Evolutionary conservation across 2,113 vertebrate species (phyloP), one percentile per base, ranked within the genome.

Genomic region (Festucalex cinctus): DNA sequence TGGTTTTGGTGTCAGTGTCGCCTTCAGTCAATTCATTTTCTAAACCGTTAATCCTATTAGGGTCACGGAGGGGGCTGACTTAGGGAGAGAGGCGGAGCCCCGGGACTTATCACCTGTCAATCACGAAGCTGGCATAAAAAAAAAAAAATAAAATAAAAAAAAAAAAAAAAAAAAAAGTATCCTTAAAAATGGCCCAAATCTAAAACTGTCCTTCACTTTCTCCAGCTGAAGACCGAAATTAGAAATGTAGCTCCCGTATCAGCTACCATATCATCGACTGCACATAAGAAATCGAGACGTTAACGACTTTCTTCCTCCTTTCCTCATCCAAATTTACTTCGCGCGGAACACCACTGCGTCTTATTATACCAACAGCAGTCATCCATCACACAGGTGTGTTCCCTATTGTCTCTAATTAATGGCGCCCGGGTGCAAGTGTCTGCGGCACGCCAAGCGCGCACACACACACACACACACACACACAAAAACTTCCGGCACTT

Each of bases 401-500:
- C 81, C 74, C 82, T 79, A 81, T 81, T 86, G 80, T 77, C 74
- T 84, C 83, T 86, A 87, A 89, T 84, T 87, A 87, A 89, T 79
- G 86, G 73, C 68, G 63, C 74, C 76, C 76, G 69, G 39, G 56
- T 65, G 68, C 64, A 7, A 61, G 76, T 43, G 35, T 77, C 66
- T 68, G 61, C 66, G 26, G 54, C 6, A 58, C 51, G 17, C 71
- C 75, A 69, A 69, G 71, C 72, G 76, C 80, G 43, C 74, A 70
- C 68, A 77, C 78, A 46, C 9, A 22, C 9, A 32, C n/a, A n/a
- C n/a, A n/a, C n/a, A 48, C 74, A 70, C 68, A 77, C 78, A 46
- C 9, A 22, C 9, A 32, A 57, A 53, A 74, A 73, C 62, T 26
- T 39, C 41, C 76, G 64, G 74, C 73, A 83, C 81, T 39, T 13